Base-by-base conservation (phyloP, 2,888 invertebrate genomes). In the Pimpla rufipes region DNA sequence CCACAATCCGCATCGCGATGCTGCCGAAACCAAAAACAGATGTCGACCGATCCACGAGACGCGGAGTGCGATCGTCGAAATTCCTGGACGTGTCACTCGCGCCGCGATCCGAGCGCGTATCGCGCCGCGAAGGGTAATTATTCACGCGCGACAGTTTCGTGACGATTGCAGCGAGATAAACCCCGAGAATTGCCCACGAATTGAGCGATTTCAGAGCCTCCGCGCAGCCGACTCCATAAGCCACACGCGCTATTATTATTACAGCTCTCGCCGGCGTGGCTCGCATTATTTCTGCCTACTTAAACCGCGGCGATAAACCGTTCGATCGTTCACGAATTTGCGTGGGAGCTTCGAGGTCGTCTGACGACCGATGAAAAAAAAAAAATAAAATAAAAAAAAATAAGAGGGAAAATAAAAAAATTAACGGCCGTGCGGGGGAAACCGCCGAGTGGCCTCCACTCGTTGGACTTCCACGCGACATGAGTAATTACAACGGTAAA, bases 401-500 rank as follows among this genome's bases (percentile, higher is more conserved):
- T 40, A 35, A 70, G 52, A 70, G 55, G 55, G 37, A 70, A 52
- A 55, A 29, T 37, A 21, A 47, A 11, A 68, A n/a, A n/a, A n/a
- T n/a, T n/a, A n/a, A n/a, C n/a, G n/a, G n/a, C n/a, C n/a, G n/a
- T n/a, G n/a, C n/a, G n/a, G n/a, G 35, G 50, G 37, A 29, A 11
- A 11, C 50, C n/a, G n/a, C 16, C 42, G 16, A 55, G 50, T 18
- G 42, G 18, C 37, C 23, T 29, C 5, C 11, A 40, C 55, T 70
- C 57, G 57, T 67, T 81, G 71, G 50, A 55, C 13, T 66, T 57
- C 66, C 77, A 66, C 62, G 75, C 62, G 68, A 75, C 62, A 75
- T 68, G 75, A 80, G 68, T 80, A 80, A 80, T 75, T 62, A 13
- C 71, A 35, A 57, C 64, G 77, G 57, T 77, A 77, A 66, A 73